phyloP scores from a whole-genome alignment of 53 echinoderm and acorn worm species.

The Luidia sarsii region DNA sequence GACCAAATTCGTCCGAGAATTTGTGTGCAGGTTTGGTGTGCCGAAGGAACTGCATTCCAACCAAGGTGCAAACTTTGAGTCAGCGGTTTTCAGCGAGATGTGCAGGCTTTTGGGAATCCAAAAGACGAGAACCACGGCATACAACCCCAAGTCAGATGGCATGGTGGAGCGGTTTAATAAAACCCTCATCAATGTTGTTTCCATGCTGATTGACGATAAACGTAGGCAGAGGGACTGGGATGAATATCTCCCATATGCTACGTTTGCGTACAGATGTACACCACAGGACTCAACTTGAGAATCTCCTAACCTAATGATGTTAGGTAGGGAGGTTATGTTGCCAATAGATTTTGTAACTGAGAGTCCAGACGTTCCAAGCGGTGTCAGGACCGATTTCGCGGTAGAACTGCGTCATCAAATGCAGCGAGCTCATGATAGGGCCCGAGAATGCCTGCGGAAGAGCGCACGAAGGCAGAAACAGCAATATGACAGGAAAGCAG shows the following conservation, averaged over 20 bases:
- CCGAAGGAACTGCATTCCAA: background rate
- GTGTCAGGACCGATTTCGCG: constrained; percentile 1
- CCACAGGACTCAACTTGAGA: constrained; percentile 11
- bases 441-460: background rate
- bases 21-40: background rate
- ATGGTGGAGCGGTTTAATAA: constrained; percentile 4
- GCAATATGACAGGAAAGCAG: constrained; percentile 2
- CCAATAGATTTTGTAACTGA: background rate
- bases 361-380: constrained; percentile 2
- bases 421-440: constrained; percentile 19
- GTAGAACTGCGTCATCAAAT: constrained; percentile 4
- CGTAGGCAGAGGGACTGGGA: constrained; percentile 28
- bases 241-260: constrained; percentile 21
- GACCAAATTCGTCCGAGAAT: background rate
- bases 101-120: background rate
- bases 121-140: constrained; percentile 1
- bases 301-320: constrained; percentile 11
- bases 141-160: constrained; percentile 14
- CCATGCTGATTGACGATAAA: constrained; percentile 8
- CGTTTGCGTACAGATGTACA: background rate
- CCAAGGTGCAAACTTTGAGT: constrained; percentile 5
- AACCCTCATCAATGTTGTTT: constrained; percentile 5
- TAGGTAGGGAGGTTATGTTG: constrained; percentile 10
- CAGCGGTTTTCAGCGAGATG: background rate
- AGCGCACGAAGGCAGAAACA: constrained; percentile 7